Percentiles rank a stretch among this genome's conserved stretches.
Evolutionary conservation across 2,797 vertebrate species (phyloP).

Genomic region (Anguilla anguilla): DNA sequence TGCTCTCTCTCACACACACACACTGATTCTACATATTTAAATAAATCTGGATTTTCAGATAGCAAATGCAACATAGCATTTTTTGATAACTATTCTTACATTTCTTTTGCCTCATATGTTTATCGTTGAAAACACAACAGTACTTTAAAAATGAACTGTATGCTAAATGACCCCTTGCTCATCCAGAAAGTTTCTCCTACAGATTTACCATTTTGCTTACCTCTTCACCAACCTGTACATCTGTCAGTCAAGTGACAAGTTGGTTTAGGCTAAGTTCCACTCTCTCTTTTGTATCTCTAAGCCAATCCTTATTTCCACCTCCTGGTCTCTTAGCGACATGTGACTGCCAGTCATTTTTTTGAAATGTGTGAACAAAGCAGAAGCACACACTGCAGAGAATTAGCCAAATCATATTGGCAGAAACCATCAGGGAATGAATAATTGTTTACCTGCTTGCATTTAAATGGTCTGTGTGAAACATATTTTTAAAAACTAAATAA

Average conservation of each 20-base stretch:
- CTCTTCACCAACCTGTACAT: background rate
- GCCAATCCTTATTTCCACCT: background rate
- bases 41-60: background rate
- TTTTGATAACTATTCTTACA: background rate
- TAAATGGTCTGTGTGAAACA: background rate
- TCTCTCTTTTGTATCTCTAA: background rate
- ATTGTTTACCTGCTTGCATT: background rate
- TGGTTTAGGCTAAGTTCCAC: background rate
- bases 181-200: background rate
- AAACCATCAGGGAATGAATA: background rate
- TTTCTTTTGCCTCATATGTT: too few species aligned
- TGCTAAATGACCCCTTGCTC: background rate
- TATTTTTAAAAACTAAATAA: too few species aligned
- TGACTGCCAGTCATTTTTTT: background rate
- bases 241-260: background rate
- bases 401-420: background rate
- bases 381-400: background rate
- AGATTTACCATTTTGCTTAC: background rate
- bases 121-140: background rate
- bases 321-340: background rate
- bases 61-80: too few species aligned
- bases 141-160: background rate
- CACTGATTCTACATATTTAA: background rate
- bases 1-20: background rate
- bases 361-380: background rate